phyloP scores from a whole-genome alignment of 2,797 vertebrate species.

The Pteronotus mesoamericanus region DNA sequence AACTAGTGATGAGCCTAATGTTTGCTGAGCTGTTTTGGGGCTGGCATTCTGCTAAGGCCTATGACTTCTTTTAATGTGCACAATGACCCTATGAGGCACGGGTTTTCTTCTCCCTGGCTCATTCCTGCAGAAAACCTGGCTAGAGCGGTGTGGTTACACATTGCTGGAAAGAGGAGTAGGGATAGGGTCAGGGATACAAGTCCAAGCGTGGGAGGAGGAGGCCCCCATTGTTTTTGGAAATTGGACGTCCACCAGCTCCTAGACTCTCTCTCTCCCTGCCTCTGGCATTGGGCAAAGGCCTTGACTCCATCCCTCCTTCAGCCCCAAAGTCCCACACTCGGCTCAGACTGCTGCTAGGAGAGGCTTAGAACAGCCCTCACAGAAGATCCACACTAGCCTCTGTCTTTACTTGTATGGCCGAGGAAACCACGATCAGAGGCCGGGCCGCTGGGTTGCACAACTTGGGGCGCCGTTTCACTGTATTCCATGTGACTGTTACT shows the following conservation, averaged over 20 bases:
- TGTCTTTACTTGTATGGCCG: not conserved
- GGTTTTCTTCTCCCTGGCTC: not conserved
- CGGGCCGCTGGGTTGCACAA: not conserved
- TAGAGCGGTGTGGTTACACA: not conserved
- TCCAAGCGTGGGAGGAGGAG: not conserved
- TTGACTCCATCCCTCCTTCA: too few species aligned
- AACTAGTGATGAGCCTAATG: not conserved
- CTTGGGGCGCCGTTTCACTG: not conserved
- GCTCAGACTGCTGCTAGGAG: not conserved
- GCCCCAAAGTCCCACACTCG: not conserved
- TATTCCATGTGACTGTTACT: not conserved
- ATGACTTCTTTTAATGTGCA: not conserved
- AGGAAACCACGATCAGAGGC: not conserved
- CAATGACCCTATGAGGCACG: not conserved
- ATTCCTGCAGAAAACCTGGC: not conserved
- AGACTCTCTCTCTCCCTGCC: not conserved
- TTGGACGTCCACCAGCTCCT: not conserved
- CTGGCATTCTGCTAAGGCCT: not conserved
- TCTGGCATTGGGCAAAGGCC: not conserved
- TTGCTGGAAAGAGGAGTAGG: not conserved
- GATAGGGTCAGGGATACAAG: not conserved
- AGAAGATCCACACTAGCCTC: not conserved
- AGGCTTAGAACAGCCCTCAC: not conserved
- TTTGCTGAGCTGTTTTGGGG: not conserved
- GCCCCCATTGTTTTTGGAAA: not conserved